phyloP scores from a whole-genome alignment of 2,888 invertebrate species.

The Eupithecia pulchellata region DNA sequence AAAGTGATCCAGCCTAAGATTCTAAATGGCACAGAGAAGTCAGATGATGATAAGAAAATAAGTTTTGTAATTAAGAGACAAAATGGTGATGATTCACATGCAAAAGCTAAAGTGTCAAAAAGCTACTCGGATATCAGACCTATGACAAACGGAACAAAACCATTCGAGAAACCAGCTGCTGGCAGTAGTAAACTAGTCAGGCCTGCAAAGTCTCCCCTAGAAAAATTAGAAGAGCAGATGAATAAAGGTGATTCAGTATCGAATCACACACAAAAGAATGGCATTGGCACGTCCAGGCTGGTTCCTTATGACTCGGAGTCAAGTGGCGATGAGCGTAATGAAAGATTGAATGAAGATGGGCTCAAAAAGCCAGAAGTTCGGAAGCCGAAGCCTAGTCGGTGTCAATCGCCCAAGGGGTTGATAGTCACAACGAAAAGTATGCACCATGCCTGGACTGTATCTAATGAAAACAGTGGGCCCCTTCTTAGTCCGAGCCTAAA shows the following conservation, averaged over 20 bases:
- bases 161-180: conserved; percentile 61
- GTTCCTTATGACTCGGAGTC: conserved; percentile 87
- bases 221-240: conserved; percentile 80
- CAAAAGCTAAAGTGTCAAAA: conserved; percentile 64
- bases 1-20: conserved; percentile 70
- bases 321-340: conserved; percentile 74
- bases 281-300: conserved; percentile 69
- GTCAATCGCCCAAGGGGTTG: conserved; percentile 65
- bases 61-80: conserved; percentile 71
- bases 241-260: conserved; percentile 64
- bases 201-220: conserved; percentile 72
- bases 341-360: conserved; percentile 49
- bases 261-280: conserved; percentile 61
- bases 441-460: conserved; percentile 79
- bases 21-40: conserved; percentile 67
- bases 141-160: conserved; percentile 53
- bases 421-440: conserved; percentile 72
- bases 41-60: conserved; percentile 71
- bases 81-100: conserved; percentile 60
- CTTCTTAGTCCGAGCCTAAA: conserved; percentile 80
- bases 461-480: conserved; percentile 71
- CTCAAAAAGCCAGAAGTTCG: conserved; percentile 50
- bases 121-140: conserved; percentile 67
- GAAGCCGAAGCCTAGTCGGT: conserved; percentile 68
- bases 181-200: conserved; percentile 66